Base-by-base conservation (phyloP, 2,113 vertebrate genomes). In the Drymodes brunneopygia region DNA sequence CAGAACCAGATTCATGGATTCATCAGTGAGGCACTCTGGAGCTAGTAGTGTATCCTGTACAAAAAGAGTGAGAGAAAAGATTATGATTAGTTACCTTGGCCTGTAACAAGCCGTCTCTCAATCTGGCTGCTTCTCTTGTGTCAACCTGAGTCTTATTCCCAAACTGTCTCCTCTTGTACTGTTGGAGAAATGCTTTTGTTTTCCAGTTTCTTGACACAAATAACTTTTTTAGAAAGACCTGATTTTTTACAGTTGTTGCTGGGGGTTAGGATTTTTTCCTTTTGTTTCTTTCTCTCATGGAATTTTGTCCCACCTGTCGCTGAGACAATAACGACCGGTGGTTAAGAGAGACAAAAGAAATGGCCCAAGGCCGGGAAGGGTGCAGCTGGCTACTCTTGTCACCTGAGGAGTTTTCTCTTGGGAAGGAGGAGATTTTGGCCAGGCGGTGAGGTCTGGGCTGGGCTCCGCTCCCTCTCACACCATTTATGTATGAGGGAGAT, bases 401-500 rank as follows among this genome's bases (percentile, higher is more conserved):
- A 31, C 13, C 21, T 4, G 31, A 5, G 12, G 2, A 1, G 4
- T 42, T 51, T 44, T 44, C 21, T 25, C 25, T 31, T 2, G 7
- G 33, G 80, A 61, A 61, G 25, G 33, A 10, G 0, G 3, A 31
- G 25, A 31, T 44, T 44, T 44, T 21, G 33, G 31, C 31, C 17
- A 3, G 53, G 13, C 2, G 8, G 2, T 5, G 53, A 57, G 28
- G 7, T 7, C 29, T 2, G 14, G 8, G 11, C 29, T 11, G 8
- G 4, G 21, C 47, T 10, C 16, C 6, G 1, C 36, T 29, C 16
- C 6, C 20, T 3, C 24, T 20, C 21, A 4, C 1, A 3, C 56
- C 33, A 2, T 11, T 2, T 0, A 8, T 0, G 3, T 1, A 1
- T 14, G 33, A 44, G 38, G 80, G 56, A 7, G 13, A 11, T 10